phyloP scores from a whole-genome alignment of 1,140 invertebrate species.

The Anoplophora glabripennis region DNA sequence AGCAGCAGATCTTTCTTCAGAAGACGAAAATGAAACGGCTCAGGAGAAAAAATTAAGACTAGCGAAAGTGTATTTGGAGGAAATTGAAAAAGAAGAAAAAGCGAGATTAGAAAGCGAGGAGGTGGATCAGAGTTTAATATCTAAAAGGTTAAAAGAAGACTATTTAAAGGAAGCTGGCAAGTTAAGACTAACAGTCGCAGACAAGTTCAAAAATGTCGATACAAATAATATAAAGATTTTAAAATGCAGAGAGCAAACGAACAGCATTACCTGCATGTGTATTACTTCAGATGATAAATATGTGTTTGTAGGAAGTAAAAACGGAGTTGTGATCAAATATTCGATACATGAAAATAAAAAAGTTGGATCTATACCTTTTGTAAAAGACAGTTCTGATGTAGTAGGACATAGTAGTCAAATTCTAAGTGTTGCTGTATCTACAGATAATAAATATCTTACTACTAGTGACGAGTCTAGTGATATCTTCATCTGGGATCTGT shows the following conservation, averaged over 20 bases:
- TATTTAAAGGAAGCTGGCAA: constrained; percentile 81
- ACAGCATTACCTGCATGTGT: constrained; percentile 78
- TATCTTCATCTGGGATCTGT: constrained; percentile 83
- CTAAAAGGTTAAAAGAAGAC: constrained; percentile 74
- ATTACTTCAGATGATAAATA: constrained; percentile 71
- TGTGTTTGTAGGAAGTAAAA: constrained; percentile 84
- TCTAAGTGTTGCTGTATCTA: constrained; percentile 73
- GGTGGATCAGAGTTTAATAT: constrained; percentile 65
- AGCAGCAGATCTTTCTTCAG: constrained; percentile 56
- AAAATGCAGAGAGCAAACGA: constrained; percentile 70
- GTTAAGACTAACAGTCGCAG: constrained; percentile 71
- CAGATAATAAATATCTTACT: constrained; percentile 81
- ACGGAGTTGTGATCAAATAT: constrained; percentile 87
- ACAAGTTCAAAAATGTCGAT: constrained; percentile 57
- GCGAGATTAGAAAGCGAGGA: constrained; percentile 51
- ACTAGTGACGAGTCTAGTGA: constrained; percentile 73
- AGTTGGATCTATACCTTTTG: constrained; percentile 53
- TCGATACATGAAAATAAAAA: constrained; percentile 55
- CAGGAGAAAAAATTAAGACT: constrained; percentile 86
- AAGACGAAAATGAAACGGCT: constrained; percentile 75
- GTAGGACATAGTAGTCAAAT: constrained; percentile 61
- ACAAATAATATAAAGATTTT: constrained; percentile 53
- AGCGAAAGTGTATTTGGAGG: constrained; percentile 83
- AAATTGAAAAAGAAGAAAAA: constrained; percentile 75
- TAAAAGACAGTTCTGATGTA: constrained; percentile 49